Conservation (phyloP, 2,113 vertebrate genomes). For the Elephas maximus region DNA sequence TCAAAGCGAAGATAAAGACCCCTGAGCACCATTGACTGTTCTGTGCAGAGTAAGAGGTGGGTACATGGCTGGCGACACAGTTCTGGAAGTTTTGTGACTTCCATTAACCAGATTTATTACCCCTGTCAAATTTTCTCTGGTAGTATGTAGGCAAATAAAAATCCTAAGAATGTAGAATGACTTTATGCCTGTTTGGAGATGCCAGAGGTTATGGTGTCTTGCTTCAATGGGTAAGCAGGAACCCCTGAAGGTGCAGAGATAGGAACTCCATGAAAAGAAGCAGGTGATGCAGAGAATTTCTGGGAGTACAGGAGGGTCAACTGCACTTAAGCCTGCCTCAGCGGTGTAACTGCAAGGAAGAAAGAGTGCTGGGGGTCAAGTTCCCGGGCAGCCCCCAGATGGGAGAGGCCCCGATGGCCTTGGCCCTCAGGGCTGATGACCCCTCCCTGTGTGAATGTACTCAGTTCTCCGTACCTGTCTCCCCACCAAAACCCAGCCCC, state of each 20-base stretch:
- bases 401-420: not conserved
- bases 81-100: not conserved
- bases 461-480: not conserved
- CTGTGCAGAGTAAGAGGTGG: not conserved
- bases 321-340: not conserved
- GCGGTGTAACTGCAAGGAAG: not conserved
- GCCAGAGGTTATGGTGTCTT: not conserved
- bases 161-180: not conserved
- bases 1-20: not conserved
- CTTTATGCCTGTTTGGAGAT: not conserved
- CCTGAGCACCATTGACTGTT: not conserved
- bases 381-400: not conserved
- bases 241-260: no score
- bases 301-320: not conserved
- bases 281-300: not conserved
- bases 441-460: not conserved
- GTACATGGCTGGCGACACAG: accelerated
- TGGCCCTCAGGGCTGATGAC: not conserved
- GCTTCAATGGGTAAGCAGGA: not conserved
- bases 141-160: not conserved
- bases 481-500: not conserved
- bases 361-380: not conserved
- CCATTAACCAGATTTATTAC: not conserved
- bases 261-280: not conserved
- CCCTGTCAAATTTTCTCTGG: not conserved